These are phyloP conservation scores for Atractosteus spatula DNA, from an alignment of 2,113 vertebrate genomes.

Conservation along the genomic window DNA sequence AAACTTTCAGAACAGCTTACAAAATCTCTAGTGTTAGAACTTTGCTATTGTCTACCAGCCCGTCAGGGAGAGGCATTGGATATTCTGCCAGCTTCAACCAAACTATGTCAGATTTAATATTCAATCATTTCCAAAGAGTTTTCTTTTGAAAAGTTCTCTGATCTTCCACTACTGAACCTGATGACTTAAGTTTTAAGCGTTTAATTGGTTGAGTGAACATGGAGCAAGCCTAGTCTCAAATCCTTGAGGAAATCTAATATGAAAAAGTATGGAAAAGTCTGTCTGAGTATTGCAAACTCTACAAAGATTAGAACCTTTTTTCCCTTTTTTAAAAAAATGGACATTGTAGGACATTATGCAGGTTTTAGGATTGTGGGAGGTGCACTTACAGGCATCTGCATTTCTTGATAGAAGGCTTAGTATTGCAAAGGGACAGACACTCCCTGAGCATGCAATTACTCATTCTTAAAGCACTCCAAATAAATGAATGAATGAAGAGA, in stretches of 20 bases:
- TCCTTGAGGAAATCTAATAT: conserved; percentile 13
- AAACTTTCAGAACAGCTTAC: too few relatives aligned
- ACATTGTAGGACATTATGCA: conserved; percentile 2
- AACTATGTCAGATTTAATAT: conserved; percentile 5
- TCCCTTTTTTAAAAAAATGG: not conserved
- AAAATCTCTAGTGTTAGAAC: too few relatives aligned
- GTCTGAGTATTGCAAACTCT: conserved; percentile 17
- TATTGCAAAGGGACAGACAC: conserved; percentile 6
- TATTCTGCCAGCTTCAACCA: conserved; percentile 10
- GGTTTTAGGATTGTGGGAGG: not conserved
- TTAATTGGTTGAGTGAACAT: not conserved
- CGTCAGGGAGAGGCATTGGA: conserved; percentile 9
- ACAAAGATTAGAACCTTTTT: conserved; percentile 1
- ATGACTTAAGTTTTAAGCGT: conserved; percentile 12
- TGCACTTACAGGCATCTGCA: not conserved
- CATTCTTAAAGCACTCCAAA: conserved; percentile 4
- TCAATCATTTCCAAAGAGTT: conserved; percentile 18
- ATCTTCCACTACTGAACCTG: conserved; percentile 14
- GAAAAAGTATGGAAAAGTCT: conserved; percentile 22
- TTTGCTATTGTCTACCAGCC: not conserved
- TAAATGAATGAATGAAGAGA: not conserved
- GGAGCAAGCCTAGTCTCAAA: conserved; percentile 14
- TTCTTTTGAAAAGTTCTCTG: conserved; percentile 21
- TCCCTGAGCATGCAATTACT: conserved; percentile 1
- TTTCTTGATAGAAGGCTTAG: not conserved